These are phyloP conservation scores for Cantharis flavilabris DNA, from an alignment of 2,888 invertebrate species.

Conservation along the genomic window DNA sequence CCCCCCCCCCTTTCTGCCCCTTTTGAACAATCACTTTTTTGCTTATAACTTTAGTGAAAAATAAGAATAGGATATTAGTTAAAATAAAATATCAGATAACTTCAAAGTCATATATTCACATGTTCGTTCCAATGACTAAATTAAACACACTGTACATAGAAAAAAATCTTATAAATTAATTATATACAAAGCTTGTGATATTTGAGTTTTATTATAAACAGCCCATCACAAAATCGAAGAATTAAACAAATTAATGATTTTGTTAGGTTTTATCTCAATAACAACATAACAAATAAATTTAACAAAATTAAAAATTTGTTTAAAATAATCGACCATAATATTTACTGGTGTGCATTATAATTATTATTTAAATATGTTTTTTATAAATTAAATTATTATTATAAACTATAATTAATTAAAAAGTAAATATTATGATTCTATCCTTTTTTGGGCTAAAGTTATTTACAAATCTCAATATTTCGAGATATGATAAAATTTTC, in stretches of 20 bases:
- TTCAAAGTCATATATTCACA: slow-evolving; percentile 58
- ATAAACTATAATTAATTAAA: not conserved
- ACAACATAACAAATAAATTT: slow-evolving; percentile 34
- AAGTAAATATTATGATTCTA: not conserved
- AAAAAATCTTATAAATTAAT: slow-evolving; percentile 50
- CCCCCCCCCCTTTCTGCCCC: not conserved
- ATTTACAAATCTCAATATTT: not conserved
- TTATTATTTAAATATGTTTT: not conserved
- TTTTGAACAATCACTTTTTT: not conserved
- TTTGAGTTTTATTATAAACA: slow-evolving; percentile 21
- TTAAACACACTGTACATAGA: slow-evolving; percentile 57
- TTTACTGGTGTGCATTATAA: slow-evolving; percentile 29
- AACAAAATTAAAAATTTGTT: slow-evolving; percentile 39
- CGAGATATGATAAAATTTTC: not conserved
- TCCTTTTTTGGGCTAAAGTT: not conserved
- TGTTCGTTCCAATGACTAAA: slow-evolving; percentile 57
- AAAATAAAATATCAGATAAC: slow-evolving; percentile 40
- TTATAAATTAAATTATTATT: not conserved
- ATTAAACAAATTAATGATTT: slow-evolving; percentile 41
- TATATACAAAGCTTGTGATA: slow-evolving; percentile 54
- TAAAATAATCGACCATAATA: slow-evolving; percentile 39
- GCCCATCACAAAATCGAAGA: slow-evolving; percentile 36
- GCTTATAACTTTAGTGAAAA: not conserved
- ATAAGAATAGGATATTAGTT: not conserved
- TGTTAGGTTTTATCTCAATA: slow-evolving; percentile 34